Evolutionary conservation across 1,140 invertebrate species (phyloP).

Genomic region (Whitmania pigra): DNA sequence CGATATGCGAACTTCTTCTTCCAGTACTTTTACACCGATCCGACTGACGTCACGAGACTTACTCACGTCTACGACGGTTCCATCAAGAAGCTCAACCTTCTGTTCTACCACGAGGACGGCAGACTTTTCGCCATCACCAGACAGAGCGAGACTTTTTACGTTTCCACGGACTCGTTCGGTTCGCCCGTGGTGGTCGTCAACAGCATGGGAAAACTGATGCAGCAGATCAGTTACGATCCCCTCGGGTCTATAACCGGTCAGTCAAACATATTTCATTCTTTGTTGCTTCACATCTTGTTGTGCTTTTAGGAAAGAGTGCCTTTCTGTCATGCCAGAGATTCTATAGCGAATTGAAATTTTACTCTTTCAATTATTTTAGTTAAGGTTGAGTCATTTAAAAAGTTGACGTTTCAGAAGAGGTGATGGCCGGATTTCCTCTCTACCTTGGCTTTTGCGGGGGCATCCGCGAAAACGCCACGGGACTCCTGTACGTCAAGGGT

Average conservation of each 20-base stretch:
- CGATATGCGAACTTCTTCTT: conserved; percentile 76
- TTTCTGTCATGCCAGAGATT: too few species aligned
- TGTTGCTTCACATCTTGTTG: too few species aligned
- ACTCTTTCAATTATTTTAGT: conserved; percentile 47
- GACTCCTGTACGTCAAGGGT: background rate
- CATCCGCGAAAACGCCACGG: background rate
- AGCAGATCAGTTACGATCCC: conserved; percentile 76
- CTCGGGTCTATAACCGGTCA: conserved; percentile 78
- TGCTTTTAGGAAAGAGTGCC: too few species aligned
- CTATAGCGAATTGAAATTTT: too few species aligned
- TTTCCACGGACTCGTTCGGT: conserved; percentile 84
- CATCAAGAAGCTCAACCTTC: conserved; percentile 1
- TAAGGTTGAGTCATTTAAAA: background rate
- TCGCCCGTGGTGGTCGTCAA: conserved; percentile 82
- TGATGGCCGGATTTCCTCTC: background rate
- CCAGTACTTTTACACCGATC: conserved; percentile 85
- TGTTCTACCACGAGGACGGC: conserved; percentile 33
- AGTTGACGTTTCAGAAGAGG: background rate
- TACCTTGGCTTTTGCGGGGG: conserved; percentile 1
- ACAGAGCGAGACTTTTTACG: conserved; percentile 70
- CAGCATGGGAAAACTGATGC: conserved; percentile 72
- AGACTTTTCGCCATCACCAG: conserved; percentile 74
- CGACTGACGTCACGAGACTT: conserved; percentile 36
- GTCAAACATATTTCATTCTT: conserved; percentile 56
- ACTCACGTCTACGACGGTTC: conserved; percentile 55